Evolutionary conservation across 2,797 vertebrate genomes (phyloP).

Genomic region (Nasua narica): DNA sequence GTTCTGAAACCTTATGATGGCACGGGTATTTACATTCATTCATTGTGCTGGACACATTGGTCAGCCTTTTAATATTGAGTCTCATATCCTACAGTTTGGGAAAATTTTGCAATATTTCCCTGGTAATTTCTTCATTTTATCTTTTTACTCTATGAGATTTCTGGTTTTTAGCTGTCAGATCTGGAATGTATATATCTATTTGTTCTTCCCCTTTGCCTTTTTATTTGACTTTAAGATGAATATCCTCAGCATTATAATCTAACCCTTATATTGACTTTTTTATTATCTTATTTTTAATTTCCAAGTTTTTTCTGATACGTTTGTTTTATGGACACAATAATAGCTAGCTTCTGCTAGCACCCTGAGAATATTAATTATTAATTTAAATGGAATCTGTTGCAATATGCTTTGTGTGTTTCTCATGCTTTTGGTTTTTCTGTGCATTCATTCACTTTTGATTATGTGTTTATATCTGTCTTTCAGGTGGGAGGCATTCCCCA

Average conservation of each 20-base stretch:
- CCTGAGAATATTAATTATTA: not conserved
- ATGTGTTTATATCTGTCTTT: not conserved
- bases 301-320: not conserved
- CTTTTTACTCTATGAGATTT: not conserved
- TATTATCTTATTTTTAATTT: not conserved
- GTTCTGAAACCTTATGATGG: not conserved
- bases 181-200: not conserved
- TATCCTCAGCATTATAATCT: not conserved
- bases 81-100: not conserved
- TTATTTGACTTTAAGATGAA: not conserved
- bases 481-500: not conserved
- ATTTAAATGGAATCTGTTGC: not conserved
- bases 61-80: not conserved
- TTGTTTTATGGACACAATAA: not conserved
- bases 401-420: not conserved
- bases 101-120: not conserved
- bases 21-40: not conserved
- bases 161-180: not conserved
- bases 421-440: not conserved
- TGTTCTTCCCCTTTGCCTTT: not conserved
- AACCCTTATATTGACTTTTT: not conserved
- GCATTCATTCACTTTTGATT: not conserved
- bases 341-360: not conserved
- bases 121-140: not conserved
- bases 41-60: not conserved